Base-by-base conservation (phyloP, 2,113 vertebrate species). In the Clarias batrachus region DNA sequence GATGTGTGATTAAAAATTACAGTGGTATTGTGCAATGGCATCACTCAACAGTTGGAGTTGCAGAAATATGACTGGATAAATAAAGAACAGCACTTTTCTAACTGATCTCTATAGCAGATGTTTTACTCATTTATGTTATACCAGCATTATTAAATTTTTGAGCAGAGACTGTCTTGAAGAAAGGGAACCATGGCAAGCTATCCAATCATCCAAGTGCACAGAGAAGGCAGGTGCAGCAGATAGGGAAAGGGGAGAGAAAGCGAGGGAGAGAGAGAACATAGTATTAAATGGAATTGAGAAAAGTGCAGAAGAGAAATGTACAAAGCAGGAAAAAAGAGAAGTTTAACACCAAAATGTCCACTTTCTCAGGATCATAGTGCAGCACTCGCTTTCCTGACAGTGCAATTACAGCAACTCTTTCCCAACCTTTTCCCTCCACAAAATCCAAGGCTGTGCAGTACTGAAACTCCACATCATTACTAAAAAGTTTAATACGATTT, bases 131-230 rank as follows among this genome's bases (percentile, higher is more conserved):
- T 85, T 14, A 41, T 60, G 82, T 79, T 81, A 79, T 62, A 70
- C n/a, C 63, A 48, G 73, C 48, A 33, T 73, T 88, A 88, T 87
- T 90, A 85, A 85, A 82, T 90, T 90, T 84, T 88, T 83, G 78
- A 89, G 78, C 81, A 85, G 85, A 91, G 87, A 62, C 81, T 86
- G 80, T 66, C 84, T 84, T 85, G 85, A 81, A 89, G 83, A 87
- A 82, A 87, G 62, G 68, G 81, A 82, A 91, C 89, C 84, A 87
- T 91, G 88, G 90, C 85, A 92, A 90, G 89, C 87, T 88, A 89
- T 92, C 63, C 80, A 88, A 87, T 91, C 89, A 91, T 92, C 85
- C 81, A 54, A 76, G 83, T 81, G 85, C 63, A 84, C 52, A 71
- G 27, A 54, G 62, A 52, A 30, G 63, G 37, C 56, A 48, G 77